Conservation (phyloP, 2,113 vertebrate species). For the Symphodus melops region DNA sequence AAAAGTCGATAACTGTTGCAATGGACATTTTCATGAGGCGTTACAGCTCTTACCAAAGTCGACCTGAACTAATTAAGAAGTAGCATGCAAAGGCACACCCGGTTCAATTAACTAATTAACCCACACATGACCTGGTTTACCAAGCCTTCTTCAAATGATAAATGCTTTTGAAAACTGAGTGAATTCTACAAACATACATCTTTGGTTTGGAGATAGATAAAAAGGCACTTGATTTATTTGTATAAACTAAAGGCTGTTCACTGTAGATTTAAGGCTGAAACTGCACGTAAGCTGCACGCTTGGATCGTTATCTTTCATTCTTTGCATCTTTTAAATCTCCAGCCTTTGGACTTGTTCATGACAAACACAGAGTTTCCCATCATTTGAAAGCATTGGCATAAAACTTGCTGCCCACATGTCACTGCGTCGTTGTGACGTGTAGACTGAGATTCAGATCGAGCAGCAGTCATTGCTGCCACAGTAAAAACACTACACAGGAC, state of each 20-base stretch:
- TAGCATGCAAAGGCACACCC: conserved; percentile 1
- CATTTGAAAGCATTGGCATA: too few relatives aligned
- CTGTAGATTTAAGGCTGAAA: background rate
- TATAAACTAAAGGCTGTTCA: background rate
- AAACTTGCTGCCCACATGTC: too few relatives aligned
- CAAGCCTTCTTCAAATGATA: background rate
- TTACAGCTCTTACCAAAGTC: background rate
- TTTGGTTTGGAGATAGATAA: too few relatives aligned
- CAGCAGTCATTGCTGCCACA: too few relatives aligned
- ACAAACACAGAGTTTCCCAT: too few relatives aligned
- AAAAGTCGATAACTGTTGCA: background rate
- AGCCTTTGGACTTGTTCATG: background rate
- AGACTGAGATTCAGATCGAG: too few relatives aligned
- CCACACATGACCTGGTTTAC: background rate
- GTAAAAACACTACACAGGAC: too few relatives aligned
- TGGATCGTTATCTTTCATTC: background rate
- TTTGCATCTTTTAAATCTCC: background rate
- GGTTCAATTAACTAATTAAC: background rate
- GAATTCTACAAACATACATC: too few relatives aligned
- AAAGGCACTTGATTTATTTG: too few relatives aligned
- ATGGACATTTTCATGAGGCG: conserved; percentile 6
- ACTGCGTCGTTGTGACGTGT: too few relatives aligned
- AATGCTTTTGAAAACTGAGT: background rate
- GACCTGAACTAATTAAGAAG: background rate
- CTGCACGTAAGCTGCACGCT: background rate